Conservation (phyloP, 2,113 vertebrate species). For the Phaetusa simplex region DNA sequence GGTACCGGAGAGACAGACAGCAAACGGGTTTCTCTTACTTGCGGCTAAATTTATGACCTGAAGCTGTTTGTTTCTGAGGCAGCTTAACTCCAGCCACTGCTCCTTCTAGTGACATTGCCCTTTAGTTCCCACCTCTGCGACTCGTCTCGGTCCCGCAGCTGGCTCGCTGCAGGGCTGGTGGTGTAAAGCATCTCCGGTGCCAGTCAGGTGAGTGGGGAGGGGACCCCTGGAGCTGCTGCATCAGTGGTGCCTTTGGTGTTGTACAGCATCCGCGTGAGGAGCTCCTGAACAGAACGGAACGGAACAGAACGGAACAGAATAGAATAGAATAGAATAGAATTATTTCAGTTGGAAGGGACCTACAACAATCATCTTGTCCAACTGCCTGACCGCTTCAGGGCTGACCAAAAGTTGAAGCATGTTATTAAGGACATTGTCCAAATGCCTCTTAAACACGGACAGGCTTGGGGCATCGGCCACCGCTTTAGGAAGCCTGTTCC, state of each 20-base stretch:
- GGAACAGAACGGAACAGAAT: background rate
- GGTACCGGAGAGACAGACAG: background rate
- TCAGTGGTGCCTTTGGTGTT: background rate
- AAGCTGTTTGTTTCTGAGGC: background rate
- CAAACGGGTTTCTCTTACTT: background rate
- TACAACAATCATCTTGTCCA: fast-evolving
- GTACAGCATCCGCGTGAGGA: background rate
- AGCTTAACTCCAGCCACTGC: no score
- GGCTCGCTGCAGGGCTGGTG: fast-evolving
- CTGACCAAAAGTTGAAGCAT: background rate
- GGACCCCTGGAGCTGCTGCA: background rate
- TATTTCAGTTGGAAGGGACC: background rate
- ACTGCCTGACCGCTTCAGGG: background rate
- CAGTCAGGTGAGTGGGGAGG: fast-evolving
- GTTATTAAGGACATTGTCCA: background rate
- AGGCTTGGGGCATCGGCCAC: background rate
- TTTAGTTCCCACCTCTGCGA: background rate
- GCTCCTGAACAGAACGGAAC: background rate
- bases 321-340: background rate
- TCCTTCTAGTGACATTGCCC: background rate
- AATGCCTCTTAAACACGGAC: fast-evolving
- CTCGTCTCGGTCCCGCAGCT: background rate
- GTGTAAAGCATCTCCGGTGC: fast-evolving
- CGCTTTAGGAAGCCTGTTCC: background rate
- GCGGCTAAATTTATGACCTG: background rate